A percentile compares a stretch with the other conserved stretches of the same genome.
Evolutionary conservation across 92 coral and sea anemone genomes (phyloP).

Genomic region (Scolanthus callimorphus): DNA sequence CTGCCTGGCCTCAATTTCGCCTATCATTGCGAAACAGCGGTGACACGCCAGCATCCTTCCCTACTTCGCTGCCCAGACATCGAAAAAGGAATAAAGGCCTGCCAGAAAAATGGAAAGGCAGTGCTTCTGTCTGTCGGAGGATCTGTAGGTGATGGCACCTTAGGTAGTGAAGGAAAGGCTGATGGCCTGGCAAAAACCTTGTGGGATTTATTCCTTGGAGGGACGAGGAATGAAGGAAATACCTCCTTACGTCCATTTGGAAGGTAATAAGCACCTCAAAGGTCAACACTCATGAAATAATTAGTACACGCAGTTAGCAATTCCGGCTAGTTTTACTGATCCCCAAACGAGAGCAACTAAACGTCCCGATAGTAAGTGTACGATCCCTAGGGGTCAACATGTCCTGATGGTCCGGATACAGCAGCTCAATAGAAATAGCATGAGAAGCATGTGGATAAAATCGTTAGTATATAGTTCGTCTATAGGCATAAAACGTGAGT

Average conservation of each 20-base stretch:
- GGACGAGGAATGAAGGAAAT: constrained; percentile 2
- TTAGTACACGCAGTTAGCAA: too few species aligned
- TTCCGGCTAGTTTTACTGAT: too few species aligned
- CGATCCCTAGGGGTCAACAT: too few species aligned
- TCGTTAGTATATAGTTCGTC: too few species aligned
- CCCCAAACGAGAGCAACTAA: too few species aligned
- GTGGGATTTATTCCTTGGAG: constrained; percentile 35
- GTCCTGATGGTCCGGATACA: too few species aligned
- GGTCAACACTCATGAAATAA: too few species aligned
- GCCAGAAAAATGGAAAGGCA: constrained; percentile 54
- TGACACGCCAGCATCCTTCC: constrained; percentile 10
- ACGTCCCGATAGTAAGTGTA: too few species aligned
- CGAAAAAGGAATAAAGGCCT: constrained; percentile 50
- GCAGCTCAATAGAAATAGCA: too few species aligned
- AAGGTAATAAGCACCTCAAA: too few species aligned
- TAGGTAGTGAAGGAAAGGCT: constrained; percentile 34
- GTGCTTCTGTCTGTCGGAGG: constrained; percentile 81
- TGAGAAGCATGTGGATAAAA: too few species aligned
- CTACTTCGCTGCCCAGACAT: constrained; percentile 48
- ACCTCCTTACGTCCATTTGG: constrained; percentile 23
- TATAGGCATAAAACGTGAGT: too few species aligned
- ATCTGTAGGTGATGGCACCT: constrained; percentile 24
- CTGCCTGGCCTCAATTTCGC: constrained; percentile 31
- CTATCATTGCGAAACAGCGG: constrained; percentile 21
- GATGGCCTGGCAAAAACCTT: constrained; percentile 4